Base-by-base conservation (phyloP, 2,113 vertebrate genomes). In the Eurypyga helias region DNA sequence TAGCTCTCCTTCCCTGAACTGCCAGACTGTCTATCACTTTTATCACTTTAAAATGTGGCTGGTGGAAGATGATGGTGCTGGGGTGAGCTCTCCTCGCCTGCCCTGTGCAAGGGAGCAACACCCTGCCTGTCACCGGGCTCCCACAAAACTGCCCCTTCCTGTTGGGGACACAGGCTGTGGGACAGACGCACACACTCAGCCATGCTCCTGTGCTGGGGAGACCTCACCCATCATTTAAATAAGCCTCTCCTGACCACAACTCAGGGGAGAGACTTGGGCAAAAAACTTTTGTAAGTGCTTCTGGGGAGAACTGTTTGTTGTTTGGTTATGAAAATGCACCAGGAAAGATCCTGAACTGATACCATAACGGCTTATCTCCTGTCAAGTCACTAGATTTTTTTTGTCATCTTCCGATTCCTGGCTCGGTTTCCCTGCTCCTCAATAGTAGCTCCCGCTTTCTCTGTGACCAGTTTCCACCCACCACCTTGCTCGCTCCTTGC, bases 401-500 rank as follows among this genome's bases (percentile, higher is more conserved):
- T 28, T 33, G 45, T 71, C 34, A 16, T 18, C 18, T 3, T 57
- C 69, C 1, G 3, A 46, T 23, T 29, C 29, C 29, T 41, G n/a
- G 9, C 28, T 24, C 3, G 4, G 45, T 41, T 12, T 90, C 45
- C 23, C n/a, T 79, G 14, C 13, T 66, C 36, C 46, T 64, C 26
- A 3, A 0, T 0, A 34, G 54, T 5, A 49, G 17, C 43, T 87
- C 26, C 29, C 1, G 1, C 18, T 45, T 75, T 58, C 55, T 66
- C 21, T n/a, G 61, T 21, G 2, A 0, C 9, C 1, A 1, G 5
- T 41, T 70, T 90, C 36, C 17, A 17, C 17, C 17, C 8, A 2
- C 10, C 0, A 0, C 28, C 24, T 55, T 48, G 31, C 28, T 57
- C 1, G 0, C 10, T 67, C 19, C 7, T 61, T 72, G 36, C 3